phyloP scores from a whole-genome alignment of 2,888 invertebrate species.

The Lithophane semibrunnea region DNA sequence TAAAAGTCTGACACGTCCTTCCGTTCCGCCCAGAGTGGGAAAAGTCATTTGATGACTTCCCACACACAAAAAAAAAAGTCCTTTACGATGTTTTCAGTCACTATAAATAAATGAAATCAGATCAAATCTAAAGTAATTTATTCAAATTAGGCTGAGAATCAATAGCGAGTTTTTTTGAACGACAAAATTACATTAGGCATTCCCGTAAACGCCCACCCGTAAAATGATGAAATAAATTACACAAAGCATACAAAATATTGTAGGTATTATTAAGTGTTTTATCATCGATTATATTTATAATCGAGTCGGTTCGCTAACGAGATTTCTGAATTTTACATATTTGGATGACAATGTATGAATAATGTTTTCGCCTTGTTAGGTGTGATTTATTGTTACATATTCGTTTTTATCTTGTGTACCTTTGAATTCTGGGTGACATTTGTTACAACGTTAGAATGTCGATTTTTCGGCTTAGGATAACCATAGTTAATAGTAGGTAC shows the following conservation, averaged over 20 bases:
- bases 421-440: conserved; percentile 4
- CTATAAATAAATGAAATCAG: not conserved
- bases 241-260: not conserved
- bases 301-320: not conserved
- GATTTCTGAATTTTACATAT: not conserved
- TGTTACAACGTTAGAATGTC: conserved; percentile 1
- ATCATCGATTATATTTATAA: not conserved
- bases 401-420: conserved; percentile 12
- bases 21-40: too few species aligned
- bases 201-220: not conserved
- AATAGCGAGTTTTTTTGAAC: not conserved
- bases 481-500: too few species aligned
- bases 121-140: not conserved
- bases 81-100: not conserved
- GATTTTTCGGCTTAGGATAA: conserved; percentile 4
- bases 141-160: not conserved
- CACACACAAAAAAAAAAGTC: too few species aligned
- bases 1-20: too few species aligned
- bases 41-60: too few species aligned
- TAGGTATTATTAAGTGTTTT: not conserved
- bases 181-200: not conserved
- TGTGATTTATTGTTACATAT: conserved; percentile 45
- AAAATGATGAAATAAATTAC: not conserved
- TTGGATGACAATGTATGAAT: not conserved
- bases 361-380: conserved; percentile 10